These are phyloP conservation scores for Dilophus febrilis DNA, from an alignment of 2,888 invertebrate species.

Conservation along the genomic window DNA sequence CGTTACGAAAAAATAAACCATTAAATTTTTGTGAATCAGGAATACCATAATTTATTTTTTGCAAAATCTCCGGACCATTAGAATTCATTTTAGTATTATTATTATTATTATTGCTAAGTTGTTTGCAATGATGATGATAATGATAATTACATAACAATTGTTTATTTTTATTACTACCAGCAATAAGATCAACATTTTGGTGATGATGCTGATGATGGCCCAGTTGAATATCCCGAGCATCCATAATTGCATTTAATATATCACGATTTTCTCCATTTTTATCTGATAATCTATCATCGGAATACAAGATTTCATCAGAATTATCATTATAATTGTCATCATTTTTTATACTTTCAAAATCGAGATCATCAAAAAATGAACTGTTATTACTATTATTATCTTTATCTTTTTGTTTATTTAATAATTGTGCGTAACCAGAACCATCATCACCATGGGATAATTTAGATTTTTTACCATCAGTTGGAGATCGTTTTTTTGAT, in stretches of 20 bases:
- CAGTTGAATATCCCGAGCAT: slow-evolving; percentile 32
- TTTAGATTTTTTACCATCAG: too few relatives aligned
- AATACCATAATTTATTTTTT: slow-evolving; percentile 19
- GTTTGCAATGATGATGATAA: too few relatives aligned
- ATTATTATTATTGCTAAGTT: too few relatives aligned
- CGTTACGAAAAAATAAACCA: slow-evolving; percentile 39
- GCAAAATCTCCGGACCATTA: too few relatives aligned
- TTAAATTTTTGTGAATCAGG: slow-evolving; percentile 33
- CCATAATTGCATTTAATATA: slow-evolving; percentile 38
- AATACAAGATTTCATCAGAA: slow-evolving; percentile 12
- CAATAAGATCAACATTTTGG: slow-evolving; percentile 20
- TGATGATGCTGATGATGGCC: neutral
- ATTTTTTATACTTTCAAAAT: slow-evolving; percentile 20
- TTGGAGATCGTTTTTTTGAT: slow-evolving; percentile 49
- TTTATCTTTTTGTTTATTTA: slow-evolving; percentile 37
- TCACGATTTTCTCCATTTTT: slow-evolving; percentile 34
- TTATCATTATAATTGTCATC: slow-evolving; percentile 13
- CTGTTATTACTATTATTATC: slow-evolving; percentile 36
- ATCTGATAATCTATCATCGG: slow-evolving; percentile 15
- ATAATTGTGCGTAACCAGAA: slow-evolving; percentile 26
- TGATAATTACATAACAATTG: slow-evolving; percentile 15
- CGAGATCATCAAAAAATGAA: slow-evolving; percentile 37
- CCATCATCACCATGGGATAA: slow-evolving; percentile 36
- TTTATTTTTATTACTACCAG: neutral
- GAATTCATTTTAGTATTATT: too few relatives aligned